A percentile compares a stretch with the other conserved stretches of the same genome.
Conservation (phyloP, 2,113 vertebrate species). For the Bos taurus region ARS-UCD2.0 NC_037338.1:78923001-78923500, state of each 20-base stretch:
- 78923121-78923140: background rate
- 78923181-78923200: background rate
- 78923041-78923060: background rate
- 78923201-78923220: slow-evolving; percentile 23
- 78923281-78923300: background rate
- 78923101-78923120: background rate
- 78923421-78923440: background rate
- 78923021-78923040: background rate
- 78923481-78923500: background rate
- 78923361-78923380: background rate
- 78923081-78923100: background rate
- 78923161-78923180: background rate
- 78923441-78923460: background rate
- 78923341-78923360: background rate
- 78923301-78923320: background rate
- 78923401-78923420: fast-evolving
- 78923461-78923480: background rate
- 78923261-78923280: slow-evolving; percentile 48
- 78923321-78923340: background rate
- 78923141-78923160: background rate
- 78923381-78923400: fast-evolving
- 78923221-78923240: slow-evolving; percentile 24
- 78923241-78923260: slow-evolving; percentile 36
- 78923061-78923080: background rate
- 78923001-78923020: too few relatives aligned